phyloP scores from a whole-genome alignment of 2,113 vertebrate species.

The Planiliza haematocheilus region DNA sequence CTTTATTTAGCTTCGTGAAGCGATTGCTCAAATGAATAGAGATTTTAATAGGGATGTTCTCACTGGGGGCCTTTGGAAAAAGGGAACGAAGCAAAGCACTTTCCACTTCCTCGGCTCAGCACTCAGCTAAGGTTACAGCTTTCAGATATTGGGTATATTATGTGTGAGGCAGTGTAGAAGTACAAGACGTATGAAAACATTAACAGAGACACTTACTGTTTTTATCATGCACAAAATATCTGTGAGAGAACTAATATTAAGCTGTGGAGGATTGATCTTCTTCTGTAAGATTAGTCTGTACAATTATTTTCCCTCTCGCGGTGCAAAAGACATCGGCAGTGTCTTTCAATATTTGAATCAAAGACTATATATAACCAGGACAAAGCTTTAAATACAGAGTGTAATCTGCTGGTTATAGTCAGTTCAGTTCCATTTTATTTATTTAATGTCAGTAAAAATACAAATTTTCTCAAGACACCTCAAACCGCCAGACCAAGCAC shows the following conservation, averaged over 20 bases:
- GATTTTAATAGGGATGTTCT: slow-evolving; percentile 70
- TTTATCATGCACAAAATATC: no score
- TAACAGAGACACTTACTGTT: no score
- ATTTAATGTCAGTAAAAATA: no score
- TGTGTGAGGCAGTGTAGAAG: not conserved
- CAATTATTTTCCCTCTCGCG: not conserved
- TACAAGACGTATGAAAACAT: not conserved
- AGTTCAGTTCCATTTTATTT: no score
- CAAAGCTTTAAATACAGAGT: not conserved
- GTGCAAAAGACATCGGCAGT: not conserved
- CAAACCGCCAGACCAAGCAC: no score
- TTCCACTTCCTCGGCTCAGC: slow-evolving; percentile 31
- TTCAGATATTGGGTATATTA: not conserved
- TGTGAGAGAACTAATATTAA: no score
- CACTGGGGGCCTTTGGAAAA: slow-evolving; percentile 61
- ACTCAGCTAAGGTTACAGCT: slow-evolving; percentile 30
- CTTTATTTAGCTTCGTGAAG: slow-evolving; percentile 72
- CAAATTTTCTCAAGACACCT: no score
- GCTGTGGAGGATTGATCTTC: no score
- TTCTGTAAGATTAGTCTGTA: no score
- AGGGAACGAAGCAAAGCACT: slow-evolving; percentile 49
- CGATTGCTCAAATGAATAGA: slow-evolving; percentile 73
- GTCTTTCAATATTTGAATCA: not conserved
- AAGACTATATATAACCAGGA: not conserved
- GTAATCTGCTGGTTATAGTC: not conserved